Base-by-base conservation (phyloP, 2,797 vertebrate species). In the Falco peregrinus region DNA sequence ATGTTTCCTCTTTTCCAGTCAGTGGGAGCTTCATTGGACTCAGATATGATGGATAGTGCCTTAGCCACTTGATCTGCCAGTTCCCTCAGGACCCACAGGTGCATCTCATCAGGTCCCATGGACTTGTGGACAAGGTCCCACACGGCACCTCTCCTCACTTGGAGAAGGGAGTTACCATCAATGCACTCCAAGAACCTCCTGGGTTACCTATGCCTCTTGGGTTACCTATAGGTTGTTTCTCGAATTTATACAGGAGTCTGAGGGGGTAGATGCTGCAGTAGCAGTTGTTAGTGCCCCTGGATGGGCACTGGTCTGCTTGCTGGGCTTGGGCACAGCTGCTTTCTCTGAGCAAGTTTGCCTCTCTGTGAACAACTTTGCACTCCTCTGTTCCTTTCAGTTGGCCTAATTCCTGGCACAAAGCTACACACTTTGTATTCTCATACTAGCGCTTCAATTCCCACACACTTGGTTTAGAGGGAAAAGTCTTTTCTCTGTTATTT, bases 401-500 rank as follows among this genome's bases (percentile, higher is more conserved):
- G 37, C 41, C n/a, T 88, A 22, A 26, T 47, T 57, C 45, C 70
- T 73, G 53, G 67, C 85, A 26, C 31, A 53, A 71, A 70, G 24
- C 37, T 41, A 68, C 28, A 81, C 33, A 13, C 21, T 70, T 71
- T 73, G 65, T 51, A 31, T 59, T 90, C 48, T 74, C 12, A 75
- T 54, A 39, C 16, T 41, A 56, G 35, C 82, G 43, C 70, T 91
- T 65, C 26, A 80, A 79, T 87, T 85, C 25, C 50, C 56, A 78
- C 37, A 37, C 45, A 78, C 39, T 47, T 86, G 22, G 37, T 88
- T 73, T 64, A 82, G 64, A 69, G n/a, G 61, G 25, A 86, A 93
- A 92, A 95, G 47, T 31, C 45, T 80, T 93, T 76, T 84, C 64
- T 82, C 13, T 71, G 16, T 90, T 79, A 90, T 90, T 88, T 89